Evolutionary conservation across 2,113 vertebrate species (phyloP).

Genomic region (Hemiprocne comata): DNA sequence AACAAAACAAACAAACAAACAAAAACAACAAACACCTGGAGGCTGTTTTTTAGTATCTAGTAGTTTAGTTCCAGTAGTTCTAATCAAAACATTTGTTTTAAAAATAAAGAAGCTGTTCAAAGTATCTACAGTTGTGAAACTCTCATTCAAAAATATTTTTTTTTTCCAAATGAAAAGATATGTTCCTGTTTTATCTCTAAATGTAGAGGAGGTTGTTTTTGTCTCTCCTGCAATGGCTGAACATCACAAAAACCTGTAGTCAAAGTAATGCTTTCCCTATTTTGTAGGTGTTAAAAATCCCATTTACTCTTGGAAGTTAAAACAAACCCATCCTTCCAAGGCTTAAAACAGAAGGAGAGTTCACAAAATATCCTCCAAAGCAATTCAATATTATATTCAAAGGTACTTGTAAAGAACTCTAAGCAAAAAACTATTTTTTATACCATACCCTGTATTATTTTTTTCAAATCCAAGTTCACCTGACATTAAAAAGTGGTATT

Average conservation of each 20-base stretch:
- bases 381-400: neutral
- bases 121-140: neutral
- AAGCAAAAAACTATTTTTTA: neutral
- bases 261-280: neutral
- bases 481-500: neutral
- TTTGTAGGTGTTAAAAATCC: neutral
- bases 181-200: neutral
- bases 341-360: neutral
- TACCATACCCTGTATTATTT: neutral
- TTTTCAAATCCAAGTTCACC: neutral
- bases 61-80: neutral
- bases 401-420: neutral
- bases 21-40: neutral
- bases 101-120: neutral
- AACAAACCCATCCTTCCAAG: neutral
- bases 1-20: too few relatives aligned
- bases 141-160: neutral
- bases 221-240: neutral
- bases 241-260: neutral
- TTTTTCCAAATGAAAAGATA: neutral
- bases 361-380: neutral
- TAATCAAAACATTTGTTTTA: neutral
- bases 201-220: neutral
- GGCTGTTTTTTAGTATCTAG: neutral
- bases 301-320: neutral